Base-by-base conservation (phyloP, 2,888 invertebrate species). In the Cynaeus angustus region DNA sequence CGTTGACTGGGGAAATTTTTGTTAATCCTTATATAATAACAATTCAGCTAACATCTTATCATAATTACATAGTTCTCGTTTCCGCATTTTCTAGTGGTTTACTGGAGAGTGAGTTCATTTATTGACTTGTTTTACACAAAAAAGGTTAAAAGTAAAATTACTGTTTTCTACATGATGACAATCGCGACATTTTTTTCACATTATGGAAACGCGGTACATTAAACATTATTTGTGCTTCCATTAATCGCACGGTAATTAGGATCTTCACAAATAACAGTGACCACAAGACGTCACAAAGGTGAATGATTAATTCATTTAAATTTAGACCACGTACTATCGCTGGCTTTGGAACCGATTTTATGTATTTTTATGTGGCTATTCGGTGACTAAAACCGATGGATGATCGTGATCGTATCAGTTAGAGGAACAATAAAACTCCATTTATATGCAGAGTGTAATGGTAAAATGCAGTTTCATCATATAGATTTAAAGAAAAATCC, bases 1-100 rank as follows among this genome's bases (percentile, higher is more conserved):
- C 65, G 65, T 52, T 66, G 66, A 65, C 66, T 65, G 66, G 65
- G 58, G 52, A 61, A 66, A 70, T 70, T 65, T 21, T 66, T 26
- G 61, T 61, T 59, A 37, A 61, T 61, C 21, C 37, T 61, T 61
- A 61, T 50, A 38, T 61, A 61, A 61, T 50, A 50, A n/a, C 59
- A 28, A 41, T 58, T 43, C 45, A 43, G 26, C 56, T 8, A 21
- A 50, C 64, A 45, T 64, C 53, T 64, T 64, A 48, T 64, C 50
- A 64, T 41, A 64, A 59, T 46, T 37, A 48, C 46, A 46, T 16
- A 28, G 37, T 28, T 9, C 26, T 4, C 1, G 48, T 46, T 61
- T 61, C 61, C 61, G 61, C 7, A 50, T 61, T 61, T 58, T 61
- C 43, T 30, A 43, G 59, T 59, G 46, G 13, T 13, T 41, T 56